Base-by-base conservation (phyloP, 2,797 vertebrate genomes). In the Scleropages formosus region DNA sequence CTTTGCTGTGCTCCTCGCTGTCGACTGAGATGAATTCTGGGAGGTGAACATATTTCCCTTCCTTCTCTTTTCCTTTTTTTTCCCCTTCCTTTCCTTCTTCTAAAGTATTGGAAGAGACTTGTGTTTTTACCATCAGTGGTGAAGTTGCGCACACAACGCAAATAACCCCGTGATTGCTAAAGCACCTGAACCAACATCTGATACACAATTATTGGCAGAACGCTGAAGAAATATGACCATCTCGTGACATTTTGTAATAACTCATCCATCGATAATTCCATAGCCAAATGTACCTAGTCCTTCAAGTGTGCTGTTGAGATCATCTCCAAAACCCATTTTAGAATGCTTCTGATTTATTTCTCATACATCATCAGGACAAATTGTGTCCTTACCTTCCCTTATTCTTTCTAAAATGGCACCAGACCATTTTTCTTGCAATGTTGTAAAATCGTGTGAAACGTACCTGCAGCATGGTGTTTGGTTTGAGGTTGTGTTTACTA, bases 401-500 rank as follows among this genome's bases (percentile, higher is more conserved):
- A 53, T 49, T 56, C 51, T 31, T 20, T 18, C 39, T 53, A n/a
- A n/a, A 59, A 56, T 18, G n/a, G 18, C 64, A 18, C 63, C 62
- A 8, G 49, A 22, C 44, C 31, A 3, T 66, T 67, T 4, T 59
- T 10, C 13, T 56, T 12, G 39, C 6, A 67, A 69, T 22, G 4
- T 1, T 18, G 10, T 22, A 18, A 59, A 31, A 59, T 61, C 39
- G 16, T 31, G 20, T 56, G 18, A 91, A 88, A 82, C 91, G 92
- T 94, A 93, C 93, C 92, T 93, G 90, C 91, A 86, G 18, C 93
- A 92, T 93, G 89, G 91, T 92, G 92, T 93, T 93, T 92, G 90
- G 89, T 90, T 91, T 92, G 91, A 87, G 90, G 91, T 93, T 90
- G 91, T 90, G 90, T 89, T 91, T 89, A 91, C 92, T 93, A 94